Conservation (phyloP, 2,797 vertebrate genomes). For the Pseudotriccus pelzelni region DNA sequence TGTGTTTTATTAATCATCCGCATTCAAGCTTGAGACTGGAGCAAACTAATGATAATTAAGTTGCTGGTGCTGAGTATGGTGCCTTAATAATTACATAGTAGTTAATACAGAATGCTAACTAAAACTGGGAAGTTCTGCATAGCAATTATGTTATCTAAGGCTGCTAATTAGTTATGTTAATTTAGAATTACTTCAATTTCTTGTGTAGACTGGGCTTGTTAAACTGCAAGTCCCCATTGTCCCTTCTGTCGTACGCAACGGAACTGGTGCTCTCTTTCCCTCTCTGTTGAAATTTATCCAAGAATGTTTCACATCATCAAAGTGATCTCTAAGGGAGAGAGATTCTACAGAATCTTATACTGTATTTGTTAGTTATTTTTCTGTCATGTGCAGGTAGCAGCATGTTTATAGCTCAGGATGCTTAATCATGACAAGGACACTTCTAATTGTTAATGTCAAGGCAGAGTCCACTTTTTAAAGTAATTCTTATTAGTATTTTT, state of each 20-base stretch:
- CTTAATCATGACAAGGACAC: background rate
- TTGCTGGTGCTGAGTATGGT: slow-evolving; percentile 64
- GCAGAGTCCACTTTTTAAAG: background rate
- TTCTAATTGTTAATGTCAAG: background rate
- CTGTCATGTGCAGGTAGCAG: background rate
- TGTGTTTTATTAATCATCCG: slow-evolving; percentile 81
- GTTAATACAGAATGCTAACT: slow-evolving; percentile 76
- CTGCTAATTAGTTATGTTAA: slow-evolving; percentile 60
- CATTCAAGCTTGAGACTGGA: slow-evolving; percentile 79
- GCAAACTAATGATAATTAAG: slow-evolving; percentile 80
- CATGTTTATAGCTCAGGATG: background rate
- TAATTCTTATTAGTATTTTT: background rate
- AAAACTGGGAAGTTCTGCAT: slow-evolving; percentile 76
- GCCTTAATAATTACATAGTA: slow-evolving; percentile 82
- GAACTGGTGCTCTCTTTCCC: background rate
- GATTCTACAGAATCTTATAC: background rate
- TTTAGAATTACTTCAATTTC: slow-evolving; percentile 28
- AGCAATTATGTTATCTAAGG: slow-evolving; percentile 60
- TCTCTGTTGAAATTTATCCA: background rate
- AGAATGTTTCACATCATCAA: background rate
- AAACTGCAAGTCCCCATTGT: background rate
- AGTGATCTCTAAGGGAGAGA: background rate
- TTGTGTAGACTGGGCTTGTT: slow-evolving; percentile 9
- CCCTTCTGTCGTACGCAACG: background rate
- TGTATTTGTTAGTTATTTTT: background rate